Evolutionary conservation across 2,888 invertebrate genomes (phyloP), one percentile per base, ranked within the genome.

Genomic region (Synergus japonicus): DNA sequence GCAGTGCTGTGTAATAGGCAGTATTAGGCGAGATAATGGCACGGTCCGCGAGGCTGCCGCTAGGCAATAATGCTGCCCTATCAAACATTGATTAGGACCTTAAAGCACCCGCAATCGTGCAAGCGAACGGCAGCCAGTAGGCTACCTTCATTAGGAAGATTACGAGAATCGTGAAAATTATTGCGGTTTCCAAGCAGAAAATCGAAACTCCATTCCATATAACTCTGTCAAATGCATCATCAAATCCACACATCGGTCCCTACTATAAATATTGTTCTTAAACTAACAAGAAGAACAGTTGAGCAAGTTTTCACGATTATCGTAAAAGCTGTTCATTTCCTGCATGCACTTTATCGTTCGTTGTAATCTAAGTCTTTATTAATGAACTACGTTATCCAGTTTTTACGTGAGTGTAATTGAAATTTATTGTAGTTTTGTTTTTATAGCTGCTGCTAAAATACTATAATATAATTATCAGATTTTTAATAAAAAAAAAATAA

Each of bases 31-130:
- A 88, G 90, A 88, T 89, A 90, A 90, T 89, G 86, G 88, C 84
- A 86, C 85, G 86, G 86, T 88, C 85, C 87, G 88, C 85, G 82
- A 85, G 85, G 78, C 85, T 82, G 83, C 83, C 81, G 86, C 85
- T 84, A 83, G 86, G 87, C 88, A 90, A 89, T 89, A 90, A 89
- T 86, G 87, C 87, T 85, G 86, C 86, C 88, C 88, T 88, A 90
- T 90, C 89, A 88, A 87, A 86, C 89, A 87, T 88, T 88, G 90
- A 90, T 90, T 90, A 90, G 88, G 86, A 86, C 86, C 87, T 89
- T 88, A 88, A 87, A 89, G 86, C 86, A 87, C 86, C 83, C 84
- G 88, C 87, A 86, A 88, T 89, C 87, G 88, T 86, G 86, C 85
- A 79, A 76, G 81, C 81, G 82, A 85, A 84, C 81, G 85, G 83